Evolutionary conservation across 2,888 invertebrate genomes (phyloP), one percentile per base, ranked within the genome.

Genomic region (Catonia carolina): DNA sequence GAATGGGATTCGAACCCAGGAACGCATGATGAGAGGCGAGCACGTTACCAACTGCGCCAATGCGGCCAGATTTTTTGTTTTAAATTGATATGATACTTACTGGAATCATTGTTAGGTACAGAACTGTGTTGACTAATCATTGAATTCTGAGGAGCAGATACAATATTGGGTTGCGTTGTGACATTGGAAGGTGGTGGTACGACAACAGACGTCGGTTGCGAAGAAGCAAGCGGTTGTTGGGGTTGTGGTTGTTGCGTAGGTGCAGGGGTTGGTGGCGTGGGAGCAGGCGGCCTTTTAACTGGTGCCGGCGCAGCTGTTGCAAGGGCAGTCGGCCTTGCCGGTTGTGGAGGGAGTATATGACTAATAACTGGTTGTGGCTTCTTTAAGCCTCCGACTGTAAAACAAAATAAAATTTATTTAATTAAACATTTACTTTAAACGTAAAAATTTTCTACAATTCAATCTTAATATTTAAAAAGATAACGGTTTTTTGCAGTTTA

Each of bases 231-330:
- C 17, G 47, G 56, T 15, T 23, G 58, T 31, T 15, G 55, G 54
- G 49, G 42, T 37, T 37, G 50, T 17, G 55, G 56, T 12, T 49
- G 35, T 27, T 53, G 17, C 8, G 49, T 41, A 5, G 56, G n/a
- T 39, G 56, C 50, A 4, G 57, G 55, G 31, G 12, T 56, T 36
- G 20, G 56, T 31, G 18, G 55, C 36, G 15, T 55, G 50, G 39
- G 58, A 48, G 42, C 55, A 2, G 64, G 61, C 15, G 57, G 55
- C 49, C 61, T 60, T 53, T 63, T 64, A 10, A 56, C 53, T 12
- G 72, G 55, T 72, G 71, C 31, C 72, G 73, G 72, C 51, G 71
- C 71, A 58, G 73, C 72, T 14, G 72, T 71, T 64, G 72, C 73
- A 66, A 70, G 68, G 56, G 69, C 57, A 6, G 66, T 57, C 12